A percentile compares a stretch with the other conserved stretches of the same genome.
phyloP scores from a whole-genome alignment of 1,140 invertebrate species.

The Polypedilum pembai region DNA sequence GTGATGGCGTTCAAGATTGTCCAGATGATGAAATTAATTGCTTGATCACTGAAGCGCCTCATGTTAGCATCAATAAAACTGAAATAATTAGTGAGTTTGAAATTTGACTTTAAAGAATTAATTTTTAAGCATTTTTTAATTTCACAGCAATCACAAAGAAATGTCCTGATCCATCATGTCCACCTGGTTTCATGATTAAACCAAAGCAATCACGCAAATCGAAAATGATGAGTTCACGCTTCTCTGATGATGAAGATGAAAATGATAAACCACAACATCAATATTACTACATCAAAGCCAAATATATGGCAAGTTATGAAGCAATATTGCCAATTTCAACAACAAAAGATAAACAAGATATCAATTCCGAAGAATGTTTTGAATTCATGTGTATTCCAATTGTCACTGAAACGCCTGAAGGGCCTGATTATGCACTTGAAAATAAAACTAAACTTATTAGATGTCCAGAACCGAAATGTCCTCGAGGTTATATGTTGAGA shows the following conservation, averaged over 20 bases:
- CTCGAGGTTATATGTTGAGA: slow-evolving; percentile 48
- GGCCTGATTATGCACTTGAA: slow-evolving; percentile 35
- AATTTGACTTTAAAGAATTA: not conserved
- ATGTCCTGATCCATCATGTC: slow-evolving; percentile 49
- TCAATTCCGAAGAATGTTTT: slow-evolving; percentile 42
- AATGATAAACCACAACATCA: slow-evolving; percentile 36
- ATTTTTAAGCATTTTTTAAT: not conserved
- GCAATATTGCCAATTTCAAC: slow-evolving; percentile 38
- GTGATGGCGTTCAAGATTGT: slow-evolving; percentile 75
- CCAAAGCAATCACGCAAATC: slow-evolving; percentile 31
- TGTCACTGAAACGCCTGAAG: slow-evolving; percentile 41
- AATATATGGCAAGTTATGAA: slow-evolving; percentile 37
- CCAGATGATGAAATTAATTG: slow-evolving; percentile 74
- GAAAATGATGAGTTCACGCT: not conserved
- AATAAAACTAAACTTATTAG: slow-evolving; percentile 31
- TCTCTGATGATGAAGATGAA: slow-evolving; percentile 35
- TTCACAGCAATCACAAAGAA: slow-evolving; percentile 31
- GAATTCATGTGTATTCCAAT: slow-evolving; percentile 49
- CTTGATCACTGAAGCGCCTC: slow-evolving; percentile 39
- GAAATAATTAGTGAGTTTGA: slow-evolving; percentile 36
- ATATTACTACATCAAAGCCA: slow-evolving; percentile 38
- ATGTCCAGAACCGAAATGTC: slow-evolving; percentile 52
- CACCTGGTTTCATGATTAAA: slow-evolving; percentile 45
- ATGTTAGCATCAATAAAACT: slow-evolving; percentile 31
- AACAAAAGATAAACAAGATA: slow-evolving; percentile 15